Evolutionary conservation across 2,888 invertebrate genomes (phyloP), one percentile per base, ranked within the genome.

Genomic region (Rhamnusium bicolor): DNA sequence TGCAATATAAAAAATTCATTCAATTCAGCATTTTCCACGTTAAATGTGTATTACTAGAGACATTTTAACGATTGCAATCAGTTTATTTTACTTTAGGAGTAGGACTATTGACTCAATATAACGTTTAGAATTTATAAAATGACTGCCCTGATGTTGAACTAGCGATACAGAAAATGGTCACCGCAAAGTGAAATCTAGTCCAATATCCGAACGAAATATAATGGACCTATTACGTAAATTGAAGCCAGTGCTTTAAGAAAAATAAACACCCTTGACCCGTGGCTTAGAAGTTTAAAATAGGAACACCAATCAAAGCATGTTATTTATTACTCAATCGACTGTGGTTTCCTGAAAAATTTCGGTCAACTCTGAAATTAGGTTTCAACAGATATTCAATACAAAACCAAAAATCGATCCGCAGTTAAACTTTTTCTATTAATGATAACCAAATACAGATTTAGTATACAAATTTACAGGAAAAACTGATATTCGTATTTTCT

Each of bases 211-310:
- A 40, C 40, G 53, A 27, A 27, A 56, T 56, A 21, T 56, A 56
- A 56, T 56, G 14, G 56, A 27, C 21, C 56, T 27, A 56, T 56
- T 56, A 56, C 56, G 56, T 56, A 56, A 56, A 56, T 56, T 56
- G 27, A 56, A 27, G 56, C 1, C 6, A 56, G 14, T 27, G 56
- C 56, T 27, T 14, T 14, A n/a, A 54, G 21, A n/a, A 27, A 5
- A n/a, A 0, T 3, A 21, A 24, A 56, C 14, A 29, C 56, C 56
- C 27, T 54, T 14, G 29, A 14, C 14, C 27, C n/a, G 56, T 56
- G n/a, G 56, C 16, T 56, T 40, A 40, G 40, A 40, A 40, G n/a
- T n/a, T 5, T n/a, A 32, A 32, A 6, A 32, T 32, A n/a, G n/a
- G n/a, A n/a, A n/a, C n/a, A n/a, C n/a, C n/a, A n/a, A n/a, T n/a